Base-by-base conservation (phyloP, 2,113 vertebrate genomes). In the Oncorhynchus clarkii region DNA sequence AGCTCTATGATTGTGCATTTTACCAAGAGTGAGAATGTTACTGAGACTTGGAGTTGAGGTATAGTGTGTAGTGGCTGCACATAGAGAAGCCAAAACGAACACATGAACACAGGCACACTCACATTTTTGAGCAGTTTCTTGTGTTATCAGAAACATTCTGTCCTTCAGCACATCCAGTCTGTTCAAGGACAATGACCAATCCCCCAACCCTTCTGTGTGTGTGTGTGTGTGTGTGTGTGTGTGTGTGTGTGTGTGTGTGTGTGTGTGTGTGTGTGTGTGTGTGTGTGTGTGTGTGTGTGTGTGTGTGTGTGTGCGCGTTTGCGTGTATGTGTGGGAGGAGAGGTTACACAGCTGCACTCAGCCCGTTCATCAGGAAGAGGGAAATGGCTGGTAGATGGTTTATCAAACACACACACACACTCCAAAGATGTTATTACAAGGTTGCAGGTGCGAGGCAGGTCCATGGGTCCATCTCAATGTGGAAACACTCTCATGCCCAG, bases 101-200 rank as follows among this genome's bases (percentile, higher is more conserved):
- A 1, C 31, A 20, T 31, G 31, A 31, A 31, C 31, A 34, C 31
- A 34, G 31, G 31, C 31, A 34, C 31, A 31, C 31, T 66, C 48
- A 31, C 22, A 18, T 22, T 16, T 49, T 76, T 45, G 6, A 74
- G 72, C 7, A 22, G 14, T 45, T 5, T 24, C 67, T n/a, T 20
- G 39, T 78, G 51, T 91, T 89, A 89, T 89, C 88, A 45, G 78
- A 72, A 67, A 62, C 54, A 74, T 66, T 80, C 64, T 66, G 86
- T 86, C 84, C 82, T 93, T 92, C 81, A 73, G 78, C 57, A 85
- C 77, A 85, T 84, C 77, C 82, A 80, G 81, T 82, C 78, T 76
- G 77, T 82, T 91, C 88, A 92, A 92, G 90, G 90, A 92, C 90
- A 82, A 82, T 84, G 81, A 90, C 87, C 85, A 80, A 20, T 34